phyloP scores from a whole-genome alignment of 1,140 invertebrate species.

The Lerema accius region DNA sequence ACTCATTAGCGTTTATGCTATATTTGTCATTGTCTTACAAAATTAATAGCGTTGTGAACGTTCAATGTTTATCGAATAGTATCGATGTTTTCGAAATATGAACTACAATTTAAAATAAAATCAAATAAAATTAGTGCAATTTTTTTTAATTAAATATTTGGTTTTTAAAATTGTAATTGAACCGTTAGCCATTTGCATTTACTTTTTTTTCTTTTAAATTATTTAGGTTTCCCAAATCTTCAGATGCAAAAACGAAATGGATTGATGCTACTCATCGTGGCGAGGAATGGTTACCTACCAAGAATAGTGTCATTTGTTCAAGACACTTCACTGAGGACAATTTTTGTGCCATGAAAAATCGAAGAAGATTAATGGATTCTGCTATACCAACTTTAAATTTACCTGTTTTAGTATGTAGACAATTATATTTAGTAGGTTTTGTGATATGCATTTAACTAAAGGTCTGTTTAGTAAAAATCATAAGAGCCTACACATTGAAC shows the following conservation, averaged over 20 bases:
- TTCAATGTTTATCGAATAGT: background rate
- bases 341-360: no score
- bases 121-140: background rate
- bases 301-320: background rate
- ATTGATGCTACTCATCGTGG: background rate
- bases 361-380: no score
- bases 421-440: slow-evolving; percentile 1
- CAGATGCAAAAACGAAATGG: no score
- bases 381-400: no score
- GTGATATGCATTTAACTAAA: background rate
- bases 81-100: background rate
- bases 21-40: background rate
- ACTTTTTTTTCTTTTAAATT: no score
- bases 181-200: background rate
- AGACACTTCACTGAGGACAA: no score
- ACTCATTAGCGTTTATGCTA: background rate
- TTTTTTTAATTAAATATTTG: background rate
- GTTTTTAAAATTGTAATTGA: background rate
- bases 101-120: background rate
- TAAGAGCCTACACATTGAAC: background rate
- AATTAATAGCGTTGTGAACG: background rate
- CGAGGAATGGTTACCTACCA: background rate
- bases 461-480: background rate
- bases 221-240: no score
- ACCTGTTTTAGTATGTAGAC: background rate